Evolutionary conservation across 2,888 invertebrate genomes (phyloP), one percentile per base, ranked within the genome.

Genomic region (Malachius bipustulatus): DNA sequence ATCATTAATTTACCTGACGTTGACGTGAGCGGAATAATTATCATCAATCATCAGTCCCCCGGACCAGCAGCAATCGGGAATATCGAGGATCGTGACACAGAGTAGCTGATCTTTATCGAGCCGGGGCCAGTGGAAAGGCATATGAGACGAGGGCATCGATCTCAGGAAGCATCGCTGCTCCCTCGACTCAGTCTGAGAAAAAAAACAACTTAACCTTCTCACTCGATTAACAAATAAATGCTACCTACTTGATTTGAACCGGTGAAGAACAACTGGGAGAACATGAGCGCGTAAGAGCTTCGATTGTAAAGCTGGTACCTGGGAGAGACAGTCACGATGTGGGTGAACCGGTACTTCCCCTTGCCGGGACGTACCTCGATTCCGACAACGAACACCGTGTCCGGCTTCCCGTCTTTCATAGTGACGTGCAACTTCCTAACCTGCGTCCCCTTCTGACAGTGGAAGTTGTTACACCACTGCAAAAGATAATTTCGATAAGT

Each of bases 121-220:
- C 42, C 88, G 75, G 33, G 93, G 84, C 94, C 97, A 98, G 65
- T 98, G 94, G 67, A 93, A 98, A 11, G 96, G 85, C 64, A 94
- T 77, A 59, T 82, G 83, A 57, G 89, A 89, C 45, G 84, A 83
- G 1, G 91, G 77, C 52, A 88, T 77, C 2, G 90, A 82, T 38
- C 77, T 74, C 55, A 90, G 14, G 37, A 68, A 40, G 14, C 47
- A 37, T 33, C 50, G 51, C 26, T 48, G 51, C 12, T 77, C 77
- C 44, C 74, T 74, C 1, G 77, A 76, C 63, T 82, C 77, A 48
- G 65, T 70, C 76, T 77, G 53, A 14, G 50, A 45, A 42, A 24
- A 30, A n/a, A 42, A 31, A 35, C 24, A 26, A 32, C 16, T 9
- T 14, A 34, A 30, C 12, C 26, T 10, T 32, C 11, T 10, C 6